A percentile compares a stretch with the other conserved stretches of the same genome.
Conservation (phyloP, 2,888 invertebrate genomes). For the Phorcus lineatus region DNA sequence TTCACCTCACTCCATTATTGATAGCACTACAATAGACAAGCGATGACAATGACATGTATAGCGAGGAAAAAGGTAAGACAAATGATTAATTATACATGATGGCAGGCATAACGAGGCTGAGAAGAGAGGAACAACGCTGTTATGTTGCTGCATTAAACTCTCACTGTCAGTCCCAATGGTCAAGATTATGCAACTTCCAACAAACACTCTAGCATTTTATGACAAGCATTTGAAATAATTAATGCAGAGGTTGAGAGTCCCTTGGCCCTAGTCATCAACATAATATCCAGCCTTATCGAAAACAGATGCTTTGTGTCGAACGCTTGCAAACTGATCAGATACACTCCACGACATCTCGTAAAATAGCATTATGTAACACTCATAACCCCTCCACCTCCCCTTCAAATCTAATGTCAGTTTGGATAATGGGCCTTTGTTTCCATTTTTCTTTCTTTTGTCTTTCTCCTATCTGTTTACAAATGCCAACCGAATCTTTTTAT, state of each 20-base stretch:
- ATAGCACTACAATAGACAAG: no score
- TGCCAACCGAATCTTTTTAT: no score
- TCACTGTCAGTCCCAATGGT: neutral
- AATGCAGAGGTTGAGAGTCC: neutral
- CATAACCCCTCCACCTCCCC: neutral
- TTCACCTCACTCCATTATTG: no score
- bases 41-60: no score
- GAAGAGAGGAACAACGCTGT: neutral
- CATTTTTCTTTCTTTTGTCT: no score
- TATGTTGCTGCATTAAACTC: neutral
- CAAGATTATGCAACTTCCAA: neutral
- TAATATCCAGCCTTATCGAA: neutral
- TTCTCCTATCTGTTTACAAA: no score
- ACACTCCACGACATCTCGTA: neutral
- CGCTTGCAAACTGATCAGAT: neutral
- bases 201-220: constrained; percentile 15
- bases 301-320: neutral
- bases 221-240: constrained; percentile 6
- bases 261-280: neutral
- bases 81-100: no score
- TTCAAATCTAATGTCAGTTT: no score
- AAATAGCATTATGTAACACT: neutral
- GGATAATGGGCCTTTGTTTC: no score
- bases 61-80: no score
- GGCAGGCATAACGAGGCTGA: no score